Evolutionary conservation across 1,140 invertebrate genomes (phyloP), one percentile per base, ranked within the genome.

Genomic region (Brachionus rubens): DNA sequence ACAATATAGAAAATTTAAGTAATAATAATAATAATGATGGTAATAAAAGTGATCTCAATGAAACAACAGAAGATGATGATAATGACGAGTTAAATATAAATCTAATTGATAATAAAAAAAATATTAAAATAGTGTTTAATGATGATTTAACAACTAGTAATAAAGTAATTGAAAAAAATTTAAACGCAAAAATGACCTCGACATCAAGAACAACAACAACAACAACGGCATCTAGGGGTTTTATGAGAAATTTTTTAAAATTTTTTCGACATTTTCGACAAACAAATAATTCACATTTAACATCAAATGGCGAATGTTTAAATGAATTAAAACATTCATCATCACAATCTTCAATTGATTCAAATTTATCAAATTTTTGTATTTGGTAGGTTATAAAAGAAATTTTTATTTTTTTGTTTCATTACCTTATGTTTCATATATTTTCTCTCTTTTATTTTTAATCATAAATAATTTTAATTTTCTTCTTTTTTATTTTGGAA

Each of bases 1-100:
- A 33, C 14, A 62, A n/a, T n/a, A n/a, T n/a, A n/a, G n/a, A n/a
- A n/a, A n/a, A n/a, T n/a, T n/a, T n/a, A n/a, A n/a, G n/a, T n/a
- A n/a, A n/a, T n/a, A n/a, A 36, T 43, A 36, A 65, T 41, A 43
- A 43, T 43, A 24, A 65, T 16, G 36, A 43, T 14, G 30, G 12
- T 65, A 65, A 65, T 65, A 65, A 65, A 43, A 24, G 36, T 43
- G 59, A 65, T 59, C 28, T 59, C 1, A 59, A 33, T 9, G 30
- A 59, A 12, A 33, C 30, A 16, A 33, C 33, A 12, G 54, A 59
- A 5, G 54, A 33, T 33, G 36, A 36, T 5, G 9, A 36, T 36
- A 36, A 36, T 36, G 33, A 36, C 3, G 33, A 36, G 9, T 36
- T 36, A 36, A 5, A 59, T 59, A 59, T 59, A 33, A 41, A 36